Conservation (phyloP, 2,113 vertebrate species). For the Phalacrocorax aristotelis region DNA sequence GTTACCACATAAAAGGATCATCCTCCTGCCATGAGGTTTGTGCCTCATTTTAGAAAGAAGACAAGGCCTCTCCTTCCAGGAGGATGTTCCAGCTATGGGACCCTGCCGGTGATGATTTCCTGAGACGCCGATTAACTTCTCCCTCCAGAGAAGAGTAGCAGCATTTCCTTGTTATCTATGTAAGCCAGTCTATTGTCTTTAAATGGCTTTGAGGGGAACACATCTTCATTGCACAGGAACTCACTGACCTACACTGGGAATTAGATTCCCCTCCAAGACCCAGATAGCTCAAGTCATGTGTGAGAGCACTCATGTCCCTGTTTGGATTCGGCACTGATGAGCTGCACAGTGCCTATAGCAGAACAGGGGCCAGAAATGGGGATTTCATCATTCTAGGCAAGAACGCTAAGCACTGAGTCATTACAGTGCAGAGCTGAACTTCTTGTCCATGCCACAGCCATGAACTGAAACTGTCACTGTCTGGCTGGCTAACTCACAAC, state of each 20-base stretch:
- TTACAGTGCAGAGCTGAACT: not conserved
- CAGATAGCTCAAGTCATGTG: not conserved
- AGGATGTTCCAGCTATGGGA: not conserved
- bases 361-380: not conserved
- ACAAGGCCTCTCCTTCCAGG: not conserved
- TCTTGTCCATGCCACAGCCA: not conserved
- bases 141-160: not conserved
- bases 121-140: not conserved
- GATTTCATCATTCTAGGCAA: not conserved
- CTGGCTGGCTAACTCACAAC: not conserved
- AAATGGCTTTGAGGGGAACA: not conserved
- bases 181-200: not conserved
- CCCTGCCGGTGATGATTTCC: not conserved
- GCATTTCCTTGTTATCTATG: not conserved
- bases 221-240: not conserved
- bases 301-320: not conserved
- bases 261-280: not conserved
- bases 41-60: not conserved
- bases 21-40: not conserved
- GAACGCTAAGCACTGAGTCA: fast-evolving
- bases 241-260: not conserved
- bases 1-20: not conserved
- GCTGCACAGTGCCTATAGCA: not conserved
- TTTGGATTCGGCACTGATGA: not conserved
- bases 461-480: not conserved